These are phyloP conservation scores for Brachycybe producta DNA, from an alignment of 2,888 invertebrate species.

Conservation along the genomic window DNA sequence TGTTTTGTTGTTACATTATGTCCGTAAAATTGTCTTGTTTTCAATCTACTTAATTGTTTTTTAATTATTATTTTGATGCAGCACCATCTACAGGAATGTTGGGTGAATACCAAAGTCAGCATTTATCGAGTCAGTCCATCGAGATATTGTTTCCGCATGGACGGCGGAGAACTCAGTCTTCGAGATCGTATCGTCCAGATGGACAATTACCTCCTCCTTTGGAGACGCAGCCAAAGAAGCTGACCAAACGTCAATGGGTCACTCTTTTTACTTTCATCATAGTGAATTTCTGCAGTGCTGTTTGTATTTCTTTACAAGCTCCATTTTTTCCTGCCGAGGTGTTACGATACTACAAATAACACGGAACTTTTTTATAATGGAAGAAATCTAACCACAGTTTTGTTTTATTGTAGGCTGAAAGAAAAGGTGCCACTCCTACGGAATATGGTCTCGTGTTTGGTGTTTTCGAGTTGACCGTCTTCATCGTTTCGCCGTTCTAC, in stretches of 20 bases:
- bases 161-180: slow-evolving; percentile 10
- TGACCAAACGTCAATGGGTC: slow-evolving; percentile 47
- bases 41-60: too few species aligned
- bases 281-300: slow-evolving; percentile 70
- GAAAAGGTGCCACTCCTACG: slow-evolving; percentile 62
- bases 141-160: slow-evolving; percentile 15
- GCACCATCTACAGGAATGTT: slow-evolving; percentile 16
- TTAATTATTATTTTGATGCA: too few species aligned
- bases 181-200: slow-evolving; percentile 8
- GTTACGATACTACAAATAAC: slow-evolving; percentile 20
- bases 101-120: slow-evolving; percentile 17
- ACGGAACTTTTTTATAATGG: neutral
- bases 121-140: slow-evolving; percentile 17
- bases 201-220: slow-evolving; percentile 12
- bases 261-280: slow-evolving; percentile 63
- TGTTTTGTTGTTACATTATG: too few species aligned
- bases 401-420: slow-evolving; percentile 57
- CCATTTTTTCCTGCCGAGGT: slow-evolving; percentile 77
- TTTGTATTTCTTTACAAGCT: slow-evolving; percentile 70
- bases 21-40: too few species aligned
- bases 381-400: neutral
- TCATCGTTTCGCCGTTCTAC: slow-evolving; percentile 68
- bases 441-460: slow-evolving; percentile 81
- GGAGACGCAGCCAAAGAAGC: slow-evolving; percentile 7
- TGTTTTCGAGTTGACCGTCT: slow-evolving; percentile 68